These are phyloP conservation scores for Nephila pilipes DNA, from an alignment of 1,140 invertebrate species.

Conservation along the genomic window DNA sequence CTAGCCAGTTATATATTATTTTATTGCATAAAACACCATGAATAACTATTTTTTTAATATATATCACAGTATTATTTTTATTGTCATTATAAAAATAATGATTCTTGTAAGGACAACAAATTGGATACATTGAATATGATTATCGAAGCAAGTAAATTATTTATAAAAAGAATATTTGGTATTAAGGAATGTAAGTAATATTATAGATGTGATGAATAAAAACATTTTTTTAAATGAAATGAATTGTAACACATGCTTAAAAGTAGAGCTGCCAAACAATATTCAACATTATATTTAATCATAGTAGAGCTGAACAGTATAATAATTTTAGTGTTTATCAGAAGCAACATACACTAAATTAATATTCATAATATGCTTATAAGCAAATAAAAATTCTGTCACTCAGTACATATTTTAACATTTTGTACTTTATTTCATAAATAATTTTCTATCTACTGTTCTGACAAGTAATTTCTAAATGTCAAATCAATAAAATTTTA, in stretches of 20 bases:
- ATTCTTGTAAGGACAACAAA: conserved; percentile 16
- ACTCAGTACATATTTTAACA: too few species aligned
- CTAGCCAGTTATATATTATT: not conserved
- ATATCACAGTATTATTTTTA: conserved; percentile 18
- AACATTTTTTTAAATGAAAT: not conserved
- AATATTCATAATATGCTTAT: too few species aligned
- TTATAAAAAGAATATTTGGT: not conserved
- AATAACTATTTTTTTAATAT: not conserved
- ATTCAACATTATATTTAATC: not conserved
- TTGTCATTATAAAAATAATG: not conserved
- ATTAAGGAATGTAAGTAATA: conserved; percentile 19
- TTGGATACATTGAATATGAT: not conserved
- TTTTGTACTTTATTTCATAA: too few species aligned
- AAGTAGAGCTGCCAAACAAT: not conserved
- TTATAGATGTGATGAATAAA: not conserved
- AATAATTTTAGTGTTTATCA: too few species aligned
- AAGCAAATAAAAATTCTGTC: too few species aligned
- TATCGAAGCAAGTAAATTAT: not conserved
- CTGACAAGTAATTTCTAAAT: too few species aligned
- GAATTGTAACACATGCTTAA: not conserved
- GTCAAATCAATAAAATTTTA: too few species aligned
- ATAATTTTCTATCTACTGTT: too few species aligned
- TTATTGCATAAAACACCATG: not conserved
- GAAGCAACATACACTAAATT: too few species aligned
- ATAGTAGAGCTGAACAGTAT: too few species aligned